Conservation (phyloP, 53 echinoderm and acorn worm genomes). For the Henricia sp. region DNA sequence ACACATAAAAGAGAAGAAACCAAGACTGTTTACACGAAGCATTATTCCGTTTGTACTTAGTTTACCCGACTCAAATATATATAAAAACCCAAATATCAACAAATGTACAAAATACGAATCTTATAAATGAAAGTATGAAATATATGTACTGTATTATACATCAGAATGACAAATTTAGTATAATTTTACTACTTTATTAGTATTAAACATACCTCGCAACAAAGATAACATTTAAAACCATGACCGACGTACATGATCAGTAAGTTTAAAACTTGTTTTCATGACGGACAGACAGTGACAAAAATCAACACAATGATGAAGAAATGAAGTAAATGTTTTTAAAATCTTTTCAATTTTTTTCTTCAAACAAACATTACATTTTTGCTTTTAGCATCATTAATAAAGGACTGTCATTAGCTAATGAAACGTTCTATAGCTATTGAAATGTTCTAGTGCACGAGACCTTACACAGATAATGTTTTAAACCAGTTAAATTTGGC, state of each 20-base stretch:
- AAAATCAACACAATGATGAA: neutral
- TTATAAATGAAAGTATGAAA: constrained; percentile 62
- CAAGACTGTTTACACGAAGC: constrained; percentile 54
- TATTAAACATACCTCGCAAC: constrained; percentile 7
- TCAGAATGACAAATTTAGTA: too few species aligned
- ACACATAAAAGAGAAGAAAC: constrained; percentile 54
- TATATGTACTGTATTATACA: constrained; percentile 43
- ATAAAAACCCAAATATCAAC: constrained; percentile 60
- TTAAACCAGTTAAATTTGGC: too few species aligned
- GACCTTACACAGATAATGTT: too few species aligned
- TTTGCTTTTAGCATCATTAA: too few species aligned
- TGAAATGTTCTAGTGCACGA: too few species aligned
- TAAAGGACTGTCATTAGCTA: too few species aligned
- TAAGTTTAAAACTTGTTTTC: constrained; percentile 6
- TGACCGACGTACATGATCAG: neutral
- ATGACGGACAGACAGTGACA: neutral
- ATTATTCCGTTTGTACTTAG: constrained; percentile 43
- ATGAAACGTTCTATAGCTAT: too few species aligned
- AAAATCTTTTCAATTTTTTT: too few species aligned
- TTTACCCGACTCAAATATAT: constrained; percentile 59
- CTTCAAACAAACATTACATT: too few species aligned
- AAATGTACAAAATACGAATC: constrained; percentile 48
- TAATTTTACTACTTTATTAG: constrained; percentile 19
- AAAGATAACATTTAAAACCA: neutral
- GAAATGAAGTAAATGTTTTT: neutral